Percentiles rank a stretch among this genome's conserved stretches.
Conservation (phyloP, 2,888 invertebrate species). For the Charanyca ferruginea region DNA sequence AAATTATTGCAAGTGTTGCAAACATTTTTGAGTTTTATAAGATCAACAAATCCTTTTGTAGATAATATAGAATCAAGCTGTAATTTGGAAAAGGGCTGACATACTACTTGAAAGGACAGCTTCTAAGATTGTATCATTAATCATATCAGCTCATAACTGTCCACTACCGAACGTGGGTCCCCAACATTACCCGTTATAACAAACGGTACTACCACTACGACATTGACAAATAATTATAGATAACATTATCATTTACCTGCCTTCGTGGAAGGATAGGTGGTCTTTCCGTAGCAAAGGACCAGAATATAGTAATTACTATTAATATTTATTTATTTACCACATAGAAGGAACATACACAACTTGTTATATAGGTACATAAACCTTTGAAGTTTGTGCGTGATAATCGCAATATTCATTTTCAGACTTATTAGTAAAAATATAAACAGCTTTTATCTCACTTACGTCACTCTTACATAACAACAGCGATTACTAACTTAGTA, state of each 20-base stretch:
- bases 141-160: conserved; percentile 29
- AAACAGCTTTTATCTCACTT: too few species aligned
- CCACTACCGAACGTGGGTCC: conserved; percentile 22
- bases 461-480: too few species aligned
- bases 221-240: background rate
- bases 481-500: too few species aligned
- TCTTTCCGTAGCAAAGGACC: background rate
- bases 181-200: conserved; percentile 7
- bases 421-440: too few species aligned
- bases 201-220: background rate
- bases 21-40: background rate
- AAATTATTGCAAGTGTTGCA: background rate
- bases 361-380: too few species aligned
- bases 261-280: background rate
- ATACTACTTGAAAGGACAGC: background rate
- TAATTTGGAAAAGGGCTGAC: conserved; percentile 2
- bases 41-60: background rate
- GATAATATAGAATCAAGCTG: background rate
- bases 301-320: background rate
- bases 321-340: too few species aligned
- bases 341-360: too few species aligned
- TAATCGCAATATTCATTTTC: too few species aligned
- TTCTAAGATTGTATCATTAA: conserved; percentile 16
- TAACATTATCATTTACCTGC: background rate
- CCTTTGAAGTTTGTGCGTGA: too few species aligned